Evolutionary conservation across 92 coral and sea anemone species (phyloP).

Genomic region (Palythoa caribaeorum): DNA sequence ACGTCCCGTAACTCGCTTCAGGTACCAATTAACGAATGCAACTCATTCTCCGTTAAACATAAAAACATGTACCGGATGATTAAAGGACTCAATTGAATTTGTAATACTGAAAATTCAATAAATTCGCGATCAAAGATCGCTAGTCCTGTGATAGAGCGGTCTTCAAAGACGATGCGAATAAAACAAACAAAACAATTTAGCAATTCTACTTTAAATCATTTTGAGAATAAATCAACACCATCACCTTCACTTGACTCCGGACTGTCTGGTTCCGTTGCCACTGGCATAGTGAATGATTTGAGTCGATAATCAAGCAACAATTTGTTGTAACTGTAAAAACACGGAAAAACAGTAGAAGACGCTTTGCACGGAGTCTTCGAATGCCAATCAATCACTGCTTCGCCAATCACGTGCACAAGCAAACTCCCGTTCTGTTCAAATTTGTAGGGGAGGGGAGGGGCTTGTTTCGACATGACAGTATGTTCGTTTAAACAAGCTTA

Average conservation of each 20-base stretch:
- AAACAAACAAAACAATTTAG: neutral
- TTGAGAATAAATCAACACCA: neutral
- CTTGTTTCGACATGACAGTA: neutral
- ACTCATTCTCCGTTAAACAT: neutral
- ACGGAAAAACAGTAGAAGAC: constrained; percentile 22
- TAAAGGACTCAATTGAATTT: neutral
- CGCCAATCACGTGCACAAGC: constrained; percentile 43
- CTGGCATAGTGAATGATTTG: constrained; percentile 12
- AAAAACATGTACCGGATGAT: neutral
- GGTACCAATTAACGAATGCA: neutral
- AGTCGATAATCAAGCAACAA: neutral
- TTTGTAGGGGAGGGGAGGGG: neutral
- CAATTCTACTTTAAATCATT: neutral
- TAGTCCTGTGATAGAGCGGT: neutral
- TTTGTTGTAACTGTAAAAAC: neutral
- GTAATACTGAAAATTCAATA: neutral
- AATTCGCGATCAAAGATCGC: constrained; percentile 24
- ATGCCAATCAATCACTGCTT: constrained; percentile 28
- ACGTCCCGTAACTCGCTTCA: neutral
- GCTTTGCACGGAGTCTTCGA: constrained; percentile 20
- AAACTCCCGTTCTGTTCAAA: neutral
- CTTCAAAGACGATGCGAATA: neutral
- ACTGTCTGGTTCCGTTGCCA: constrained; percentile 33
- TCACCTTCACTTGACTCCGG: constrained; percentile 46
- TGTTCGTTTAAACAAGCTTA: neutral